Percentiles rank a stretch among this genome's conserved stretches.
These are phyloP conservation scores for Oxygymnocypris stewartii DNA, from an alignment of 2,113 vertebrate genomes.

Conservation along the genomic window DNA sequence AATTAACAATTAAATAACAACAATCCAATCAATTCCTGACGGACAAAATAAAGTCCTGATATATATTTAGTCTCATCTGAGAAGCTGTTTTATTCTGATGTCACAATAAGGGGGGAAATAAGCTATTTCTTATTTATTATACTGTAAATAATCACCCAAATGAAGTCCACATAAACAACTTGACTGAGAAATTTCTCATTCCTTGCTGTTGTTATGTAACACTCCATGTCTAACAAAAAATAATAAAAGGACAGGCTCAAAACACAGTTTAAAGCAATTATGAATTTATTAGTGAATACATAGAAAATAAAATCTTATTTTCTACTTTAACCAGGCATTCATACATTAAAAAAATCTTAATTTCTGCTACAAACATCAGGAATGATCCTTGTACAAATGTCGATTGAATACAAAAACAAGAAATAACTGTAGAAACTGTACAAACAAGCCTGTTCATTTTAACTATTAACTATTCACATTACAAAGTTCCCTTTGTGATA, in stretches of 20 bases:
- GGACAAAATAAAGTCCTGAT: too few relatives aligned
- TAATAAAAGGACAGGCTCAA: background rate
- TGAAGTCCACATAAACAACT: background rate
- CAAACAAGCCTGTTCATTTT: background rate
- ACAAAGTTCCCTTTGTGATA: conserved; percentile 47
- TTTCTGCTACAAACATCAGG: background rate
- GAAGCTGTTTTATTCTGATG: too few relatives aligned
- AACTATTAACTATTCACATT: conserved; percentile 28
- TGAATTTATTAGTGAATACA: conserved; percentile 38
- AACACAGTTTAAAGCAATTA: background rate
- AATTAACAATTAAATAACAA: too few relatives aligned
- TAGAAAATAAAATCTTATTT: background rate
- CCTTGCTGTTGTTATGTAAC: background rate
- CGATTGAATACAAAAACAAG: background rate
- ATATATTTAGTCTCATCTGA: too few relatives aligned
- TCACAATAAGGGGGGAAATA: too few relatives aligned
- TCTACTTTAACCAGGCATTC: background rate
- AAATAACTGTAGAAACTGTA: conserved; percentile 38
- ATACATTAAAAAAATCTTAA: background rate
- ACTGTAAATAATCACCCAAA: background rate
- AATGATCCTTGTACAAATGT: conserved; percentile 16
- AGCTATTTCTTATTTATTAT: background rate
- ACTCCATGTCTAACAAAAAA: background rate
- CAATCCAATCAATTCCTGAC: too few relatives aligned
- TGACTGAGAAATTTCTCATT: background rate